phyloP scores from a whole-genome alignment of 2,888 invertebrate species.

The Catonia carolina region DNA sequence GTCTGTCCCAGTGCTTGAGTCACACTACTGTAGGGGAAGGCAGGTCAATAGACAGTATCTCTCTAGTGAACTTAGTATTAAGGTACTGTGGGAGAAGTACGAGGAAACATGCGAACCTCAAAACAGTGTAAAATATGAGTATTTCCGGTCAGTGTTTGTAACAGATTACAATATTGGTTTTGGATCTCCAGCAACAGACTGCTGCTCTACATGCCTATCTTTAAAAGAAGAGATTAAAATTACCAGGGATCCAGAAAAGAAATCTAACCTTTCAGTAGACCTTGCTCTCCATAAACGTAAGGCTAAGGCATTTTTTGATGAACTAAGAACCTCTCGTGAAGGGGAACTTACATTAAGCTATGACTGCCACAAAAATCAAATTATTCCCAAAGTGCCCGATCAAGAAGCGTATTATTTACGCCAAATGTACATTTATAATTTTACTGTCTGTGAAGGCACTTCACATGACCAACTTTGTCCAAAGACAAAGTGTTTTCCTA shows the following conservation, averaged over 20 bases:
- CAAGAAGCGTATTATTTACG: conserved; percentile 38
- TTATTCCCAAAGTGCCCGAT: conserved; percentile 38
- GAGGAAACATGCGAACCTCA: background rate
- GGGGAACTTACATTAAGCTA: conserved; percentile 26
- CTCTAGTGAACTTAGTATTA: background rate
- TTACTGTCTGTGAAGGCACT: conserved; percentile 37
- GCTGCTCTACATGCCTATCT: conserved; percentile 10
- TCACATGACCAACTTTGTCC: conserved; percentile 32
- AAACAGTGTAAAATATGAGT: conserved; percentile 1
- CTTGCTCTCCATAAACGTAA: background rate
- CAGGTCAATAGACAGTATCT: background rate
- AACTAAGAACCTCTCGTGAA: background rate
- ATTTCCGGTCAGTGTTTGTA: conserved; percentile 2
- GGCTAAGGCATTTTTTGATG: conserved; percentile 10
- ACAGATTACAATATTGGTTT: conserved; percentile 14
- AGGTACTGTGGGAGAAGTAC: background rate
- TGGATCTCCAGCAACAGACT: conserved; percentile 13
- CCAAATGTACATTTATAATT: conserved; percentile 39
- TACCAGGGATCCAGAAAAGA: background rate
- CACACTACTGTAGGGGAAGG: background rate
- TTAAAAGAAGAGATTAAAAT: conserved; percentile 10
- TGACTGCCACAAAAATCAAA: conserved; percentile 38
- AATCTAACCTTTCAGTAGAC: background rate
- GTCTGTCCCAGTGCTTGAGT: background rate
- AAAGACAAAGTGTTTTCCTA: conserved; percentile 29